Conservation (phyloP, 2,888 invertebrate genomes). For the Invenusta paracnida region DNA sequence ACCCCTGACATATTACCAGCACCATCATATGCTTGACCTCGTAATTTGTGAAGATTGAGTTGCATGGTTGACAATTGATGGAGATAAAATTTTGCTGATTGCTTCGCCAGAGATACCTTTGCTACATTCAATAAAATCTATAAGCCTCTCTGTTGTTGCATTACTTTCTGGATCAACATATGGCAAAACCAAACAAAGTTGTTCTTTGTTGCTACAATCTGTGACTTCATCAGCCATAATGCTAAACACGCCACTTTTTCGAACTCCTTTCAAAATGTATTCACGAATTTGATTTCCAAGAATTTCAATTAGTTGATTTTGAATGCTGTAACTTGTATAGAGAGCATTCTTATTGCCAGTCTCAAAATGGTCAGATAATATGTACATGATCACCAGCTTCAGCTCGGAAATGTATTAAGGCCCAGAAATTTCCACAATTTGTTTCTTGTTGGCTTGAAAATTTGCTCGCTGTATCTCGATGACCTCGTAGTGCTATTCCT, state of each 20-base stretch:
- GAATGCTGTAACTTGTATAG: background rate
- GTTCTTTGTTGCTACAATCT: background rate
- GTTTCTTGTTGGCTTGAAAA: no score
- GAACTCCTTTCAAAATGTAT: background rate
- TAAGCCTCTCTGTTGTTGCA: background rate
- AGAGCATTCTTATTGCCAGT: background rate
- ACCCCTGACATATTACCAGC: background rate
- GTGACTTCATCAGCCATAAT: conserved; percentile 2
- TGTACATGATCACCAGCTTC: background rate
- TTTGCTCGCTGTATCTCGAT: no score
- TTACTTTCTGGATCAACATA: background rate
- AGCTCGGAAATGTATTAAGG: background rate
- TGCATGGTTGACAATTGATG: background rate
- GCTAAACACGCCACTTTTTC: background rate
- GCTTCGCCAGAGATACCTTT: background rate
- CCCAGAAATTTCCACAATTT: background rate
- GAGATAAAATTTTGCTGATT: background rate
- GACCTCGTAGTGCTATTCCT: no score
- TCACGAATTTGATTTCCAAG: background rate
- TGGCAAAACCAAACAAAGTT: background rate
- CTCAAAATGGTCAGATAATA: background rate
- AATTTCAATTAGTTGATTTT: background rate
- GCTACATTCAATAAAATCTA: background rate
- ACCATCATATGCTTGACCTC: background rate
- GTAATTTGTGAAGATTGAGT: background rate